Evolutionary conservation across 2,113 vertebrate genomes (phyloP), one percentile per base, ranked within the genome.

Genomic region (Apaloderma vittatum): DNA sequence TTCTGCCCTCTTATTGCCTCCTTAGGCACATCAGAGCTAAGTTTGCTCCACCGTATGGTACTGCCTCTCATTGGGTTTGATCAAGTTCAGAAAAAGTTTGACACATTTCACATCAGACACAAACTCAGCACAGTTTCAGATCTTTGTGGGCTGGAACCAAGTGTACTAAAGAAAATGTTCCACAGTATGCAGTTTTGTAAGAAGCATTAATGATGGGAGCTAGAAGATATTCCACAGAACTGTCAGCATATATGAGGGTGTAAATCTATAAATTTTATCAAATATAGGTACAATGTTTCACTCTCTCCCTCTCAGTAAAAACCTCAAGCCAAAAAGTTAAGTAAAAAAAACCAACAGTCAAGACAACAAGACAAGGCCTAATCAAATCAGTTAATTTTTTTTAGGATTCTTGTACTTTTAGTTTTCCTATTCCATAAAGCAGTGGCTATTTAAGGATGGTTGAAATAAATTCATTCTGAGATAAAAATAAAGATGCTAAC

Each of bases 231-330:
- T 86, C 34, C 63, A 59, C 49, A 78, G 58, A 88, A 71, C 32
- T 54, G 30, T 26, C 74, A 92, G 54, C 34, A 59, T 54, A 62
- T 59, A 71, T 1, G 23, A 81, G 6, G 45, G 8, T 72, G 2
- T 52, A 82, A 75, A 12, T 51, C 30, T 21, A 62, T 14, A 59
- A 26, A 65, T 68, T 83, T 86, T 72, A 82, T 46, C 26, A n/a
- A 79, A 51, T 51, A 72, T 2, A 0, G 3, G 9, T 37, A 63
- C 9, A 82, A 48, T 19, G 11, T 21, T 61, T 80, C 0, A 0
- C 5, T 7, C 43, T 30, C 40, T 80, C 18, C 5, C 24, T 52
- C 51, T 74, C 45, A 59, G 48, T 61, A 87, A 46, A 45, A 32
- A 15, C 4, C 14, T 12, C 7, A 62, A 36, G 3, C 4, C 2